phyloP scores from a whole-genome alignment of 2,888 invertebrate genomes.

The Ganaspis brasiliensis region DNA sequence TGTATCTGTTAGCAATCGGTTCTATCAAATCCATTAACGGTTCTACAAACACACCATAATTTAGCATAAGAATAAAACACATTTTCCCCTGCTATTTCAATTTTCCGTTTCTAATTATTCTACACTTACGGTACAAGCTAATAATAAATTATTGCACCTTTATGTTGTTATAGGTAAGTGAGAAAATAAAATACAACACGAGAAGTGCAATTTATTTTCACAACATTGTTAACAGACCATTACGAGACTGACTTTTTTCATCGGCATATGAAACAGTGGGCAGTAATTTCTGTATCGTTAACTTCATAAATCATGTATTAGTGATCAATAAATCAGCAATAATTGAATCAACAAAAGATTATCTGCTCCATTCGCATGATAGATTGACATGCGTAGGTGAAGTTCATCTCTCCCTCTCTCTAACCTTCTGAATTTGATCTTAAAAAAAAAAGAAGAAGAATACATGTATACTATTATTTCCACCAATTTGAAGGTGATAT shows the following conservation, averaged over 20 bases:
- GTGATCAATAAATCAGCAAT: constrained; percentile 21
- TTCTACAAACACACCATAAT: not conserved
- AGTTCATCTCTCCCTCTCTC: not conserved
- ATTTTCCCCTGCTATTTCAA: not conserved
- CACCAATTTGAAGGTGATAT: not conserved
- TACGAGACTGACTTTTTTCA: not conserved
- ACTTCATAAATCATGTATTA: not conserved
- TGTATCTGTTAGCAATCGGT: not conserved
- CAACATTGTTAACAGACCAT: not conserved
- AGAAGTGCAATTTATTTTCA: constrained; percentile 11
- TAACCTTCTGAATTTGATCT: not conserved
- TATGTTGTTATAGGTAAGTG: not conserved
- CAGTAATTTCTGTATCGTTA: constrained; percentile 4
- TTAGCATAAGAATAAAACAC: not conserved
- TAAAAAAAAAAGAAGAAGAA: not conserved
- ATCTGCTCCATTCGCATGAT: not conserved
- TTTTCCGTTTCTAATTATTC: constrained; percentile 17
- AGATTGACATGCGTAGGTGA: not conserved
- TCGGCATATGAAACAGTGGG: not conserved
- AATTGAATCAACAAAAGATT: constrained; percentile 35
- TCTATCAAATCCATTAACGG: constrained; percentile 7
- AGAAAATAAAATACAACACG: constrained; percentile 7
- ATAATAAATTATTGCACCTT: constrained; percentile 6
- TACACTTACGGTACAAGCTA: not conserved
- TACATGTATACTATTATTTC: not conserved